A percentile compares a stretch with the other conserved stretches of the same genome.
These are phyloP conservation scores for Drosophila pseudoananassae DNA, from an alignment of 1,140 invertebrate species.

Conservation along the genomic window DNA sequence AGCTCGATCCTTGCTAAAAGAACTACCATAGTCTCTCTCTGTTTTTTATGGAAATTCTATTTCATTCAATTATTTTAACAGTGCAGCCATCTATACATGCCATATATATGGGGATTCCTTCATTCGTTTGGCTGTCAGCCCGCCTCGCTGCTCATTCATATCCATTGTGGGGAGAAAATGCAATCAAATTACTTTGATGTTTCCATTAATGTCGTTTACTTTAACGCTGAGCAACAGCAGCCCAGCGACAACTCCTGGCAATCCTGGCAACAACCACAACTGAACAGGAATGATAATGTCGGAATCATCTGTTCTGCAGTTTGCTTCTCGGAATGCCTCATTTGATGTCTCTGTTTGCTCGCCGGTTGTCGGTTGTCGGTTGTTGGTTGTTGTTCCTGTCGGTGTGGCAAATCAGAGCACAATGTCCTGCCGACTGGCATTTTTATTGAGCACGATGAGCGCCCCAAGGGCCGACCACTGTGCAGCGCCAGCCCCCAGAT, in stretches of 20 bases:
- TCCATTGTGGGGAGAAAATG: conserved; percentile 73
- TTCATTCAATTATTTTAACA: background rate
- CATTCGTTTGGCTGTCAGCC: conserved; percentile 34
- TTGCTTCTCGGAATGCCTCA: conserved; percentile 39
- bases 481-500: background rate
- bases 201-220: conserved; percentile 81
- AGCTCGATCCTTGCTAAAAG: no score
- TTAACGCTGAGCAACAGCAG: conserved; percentile 60
- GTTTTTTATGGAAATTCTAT: no score
- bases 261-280: conserved; percentile 8
- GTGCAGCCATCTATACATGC: conserved; percentile 16
- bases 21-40: background rate
- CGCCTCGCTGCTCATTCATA: conserved; percentile 60
- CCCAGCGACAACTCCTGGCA: background rate
- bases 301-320: conserved; percentile 54
- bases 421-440: conserved; percentile 70
- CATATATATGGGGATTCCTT: conserved; percentile 44
- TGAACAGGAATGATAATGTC: conserved; percentile 38
- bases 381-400: background rate
- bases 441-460: conserved; percentile 66
- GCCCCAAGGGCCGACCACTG: conserved; percentile 16
- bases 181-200: conserved; percentile 83
- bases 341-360: conserved; percentile 46
- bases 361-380: background rate
- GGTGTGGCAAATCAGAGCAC: conserved; percentile 59